Evolutionary conservation across 2,113 vertebrate species (phyloP).

Genomic region (Casuarius casuarius): DNA sequence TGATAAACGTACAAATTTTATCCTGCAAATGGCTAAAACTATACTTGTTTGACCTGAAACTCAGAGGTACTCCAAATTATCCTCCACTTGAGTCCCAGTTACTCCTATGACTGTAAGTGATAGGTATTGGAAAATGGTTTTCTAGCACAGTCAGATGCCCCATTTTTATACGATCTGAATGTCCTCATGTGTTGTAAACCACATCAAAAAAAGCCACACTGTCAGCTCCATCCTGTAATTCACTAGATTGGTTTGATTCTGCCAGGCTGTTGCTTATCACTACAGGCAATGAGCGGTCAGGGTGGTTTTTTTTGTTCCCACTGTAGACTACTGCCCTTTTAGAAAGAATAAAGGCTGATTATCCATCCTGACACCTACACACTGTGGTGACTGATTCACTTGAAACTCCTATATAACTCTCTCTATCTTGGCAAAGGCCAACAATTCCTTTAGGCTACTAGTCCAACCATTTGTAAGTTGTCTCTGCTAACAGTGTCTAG

Average conservation of each 20-base stretch:
- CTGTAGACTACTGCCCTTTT: neutral
- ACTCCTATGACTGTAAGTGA: neutral
- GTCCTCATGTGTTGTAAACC: neutral
- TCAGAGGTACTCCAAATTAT: constrained; percentile 4
- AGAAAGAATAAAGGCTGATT: neutral
- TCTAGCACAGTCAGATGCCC: neutral
- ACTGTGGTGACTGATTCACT: neutral
- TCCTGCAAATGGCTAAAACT: neutral
- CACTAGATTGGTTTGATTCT: neutral
- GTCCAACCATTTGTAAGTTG: constrained; percentile 24
- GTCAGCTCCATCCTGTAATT: constrained; percentile 1
- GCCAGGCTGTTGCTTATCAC: neutral
- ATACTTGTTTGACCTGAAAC: neutral
- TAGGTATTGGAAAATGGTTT: neutral
- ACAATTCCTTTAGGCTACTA: constrained; percentile 31
- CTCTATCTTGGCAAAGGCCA: constrained; percentile 50
- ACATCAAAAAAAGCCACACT: neutral
- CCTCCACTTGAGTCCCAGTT: neutral
- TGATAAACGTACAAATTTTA: neutral
- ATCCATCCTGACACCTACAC: constrained; percentile 42
- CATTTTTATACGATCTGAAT: neutral
- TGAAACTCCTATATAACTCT: neutral
- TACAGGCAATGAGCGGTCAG: neutral
- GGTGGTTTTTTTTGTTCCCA: neutral
- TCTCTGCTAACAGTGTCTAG: neutral